Conservation (phyloP, 2,113 vertebrate genomes). For the Zosterops borbonicus region DNA sequence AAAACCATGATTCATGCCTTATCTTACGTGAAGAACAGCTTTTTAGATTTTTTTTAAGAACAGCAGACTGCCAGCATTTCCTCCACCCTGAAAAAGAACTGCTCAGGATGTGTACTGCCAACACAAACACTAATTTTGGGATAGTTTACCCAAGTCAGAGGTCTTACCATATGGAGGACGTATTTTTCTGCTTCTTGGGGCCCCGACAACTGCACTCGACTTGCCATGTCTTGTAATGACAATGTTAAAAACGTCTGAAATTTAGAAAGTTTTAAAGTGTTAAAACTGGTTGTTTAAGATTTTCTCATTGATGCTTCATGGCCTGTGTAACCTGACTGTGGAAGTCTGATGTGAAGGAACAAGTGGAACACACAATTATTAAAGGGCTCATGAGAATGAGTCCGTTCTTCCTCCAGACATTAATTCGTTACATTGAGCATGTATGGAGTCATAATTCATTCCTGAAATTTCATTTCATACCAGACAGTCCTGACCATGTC, state of each 20-base stretch:
- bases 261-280: background rate
- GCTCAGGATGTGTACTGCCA: background rate
- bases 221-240: slow-evolving; percentile 99
- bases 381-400: background rate
- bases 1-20: background rate
- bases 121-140: background rate
- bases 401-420: background rate
- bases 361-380: background rate
- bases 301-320: background rate
- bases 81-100: background rate
- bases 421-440: accelerated
- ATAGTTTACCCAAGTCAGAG: background rate
- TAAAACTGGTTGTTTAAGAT: background rate
- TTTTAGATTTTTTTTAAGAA: background rate
- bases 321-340: background rate
- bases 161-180: slow-evolving; percentile 95
- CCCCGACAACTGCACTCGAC: slow-evolving; percentile 94
- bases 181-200: slow-evolving; percentile 98
- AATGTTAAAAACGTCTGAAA: slow-evolving; percentile 95
- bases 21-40: background rate
- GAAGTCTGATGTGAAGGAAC: background rate
- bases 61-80: background rate
- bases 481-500: background rate
- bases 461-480: background rate
- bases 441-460: background rate